Percentiles rank a stretch among this genome's conserved stretches.
Conservation (phyloP, 2,113 vertebrate genomes). For the Oplegnathus fasciatus region DNA sequence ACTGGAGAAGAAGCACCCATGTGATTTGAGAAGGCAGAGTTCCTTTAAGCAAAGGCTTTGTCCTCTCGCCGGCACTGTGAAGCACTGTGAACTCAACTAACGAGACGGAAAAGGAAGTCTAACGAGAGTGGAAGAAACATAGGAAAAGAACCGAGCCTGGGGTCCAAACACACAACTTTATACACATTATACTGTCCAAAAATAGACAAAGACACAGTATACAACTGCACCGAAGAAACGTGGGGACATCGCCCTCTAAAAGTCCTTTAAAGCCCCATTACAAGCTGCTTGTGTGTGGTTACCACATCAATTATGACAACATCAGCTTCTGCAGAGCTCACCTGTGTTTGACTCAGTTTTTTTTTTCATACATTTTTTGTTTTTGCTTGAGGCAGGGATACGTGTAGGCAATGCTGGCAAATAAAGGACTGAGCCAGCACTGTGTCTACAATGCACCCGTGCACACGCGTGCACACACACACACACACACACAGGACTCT, state of each 20-base stretch:
- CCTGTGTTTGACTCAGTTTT: not conserved
- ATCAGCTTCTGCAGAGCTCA: slow-evolving; percentile 23
- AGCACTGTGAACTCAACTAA: slow-evolving; percentile 39
- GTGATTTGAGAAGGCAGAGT: slow-evolving; percentile 15
- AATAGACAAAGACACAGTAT: not conserved
- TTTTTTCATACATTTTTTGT: too few species aligned
- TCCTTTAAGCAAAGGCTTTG: slow-evolving; percentile 24
- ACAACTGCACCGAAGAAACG: not conserved
- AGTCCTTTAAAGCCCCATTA: slow-evolving; percentile 5
- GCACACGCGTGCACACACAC: not conserved
- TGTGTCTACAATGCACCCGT: slow-evolving; percentile 12
- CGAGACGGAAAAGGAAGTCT: slow-evolving; percentile 42
- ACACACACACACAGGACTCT: not conserved
- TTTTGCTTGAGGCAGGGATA: slow-evolving; percentile 24
- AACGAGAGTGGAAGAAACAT: slow-evolving; percentile 1
- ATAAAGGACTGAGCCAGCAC: slow-evolving; percentile 54
- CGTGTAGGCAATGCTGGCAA: slow-evolving; percentile 38
- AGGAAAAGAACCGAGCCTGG: slow-evolving; percentile 2
- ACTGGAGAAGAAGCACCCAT: not conserved
- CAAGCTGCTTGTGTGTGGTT: not conserved
- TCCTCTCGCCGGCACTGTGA: slow-evolving; percentile 3
- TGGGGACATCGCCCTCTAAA: not conserved
- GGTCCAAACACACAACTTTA: slow-evolving; percentile 36
- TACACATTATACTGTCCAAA: slow-evolving; percentile 1
- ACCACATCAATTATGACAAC: not conserved